Evolutionary conservation across 2,113 vertebrate genomes (phyloP).

Genomic region (Albula goreensis): DNA sequence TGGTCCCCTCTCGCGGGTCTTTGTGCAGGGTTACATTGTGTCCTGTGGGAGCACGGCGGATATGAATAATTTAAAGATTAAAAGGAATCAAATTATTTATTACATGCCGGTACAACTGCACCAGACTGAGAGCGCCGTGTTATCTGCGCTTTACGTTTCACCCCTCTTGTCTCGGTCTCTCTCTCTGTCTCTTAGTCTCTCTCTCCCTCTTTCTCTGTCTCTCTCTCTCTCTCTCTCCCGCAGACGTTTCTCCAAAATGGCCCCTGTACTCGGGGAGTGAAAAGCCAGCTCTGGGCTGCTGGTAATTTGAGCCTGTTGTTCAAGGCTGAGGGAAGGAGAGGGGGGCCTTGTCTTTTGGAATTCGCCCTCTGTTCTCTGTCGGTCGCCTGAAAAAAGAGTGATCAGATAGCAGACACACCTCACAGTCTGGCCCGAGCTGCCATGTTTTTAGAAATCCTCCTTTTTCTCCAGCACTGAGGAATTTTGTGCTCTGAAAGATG

Average conservation of each 20-base stretch:
- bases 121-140: neutral
- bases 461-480: neutral
- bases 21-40: conserved; percentile 13
- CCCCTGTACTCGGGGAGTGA: conserved; percentile 17
- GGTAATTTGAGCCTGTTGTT: conserved; percentile 37
- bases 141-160: neutral
- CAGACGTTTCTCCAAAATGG: conserved; percentile 23
- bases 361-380: conserved; percentile 15
- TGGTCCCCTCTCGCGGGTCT: conserved; percentile 7
- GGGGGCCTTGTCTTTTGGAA: conserved; percentile 10
- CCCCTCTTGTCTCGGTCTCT: neutral
- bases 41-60: conserved; percentile 16
- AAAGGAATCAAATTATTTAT: conserved; percentile 36
- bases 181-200: neutral
- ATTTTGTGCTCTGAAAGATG: neutral
- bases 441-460: neutral
- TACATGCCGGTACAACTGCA: neutral
- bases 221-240: neutral
- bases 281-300: conserved; percentile 26
- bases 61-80: conserved; percentile 38
- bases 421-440: neutral
- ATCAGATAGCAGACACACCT: conserved; percentile 3
- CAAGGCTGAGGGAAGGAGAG: conserved; percentile 14
- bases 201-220: no score
- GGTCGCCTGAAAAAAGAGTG: neutral